These are phyloP conservation scores for Tromatobia lineatoria DNA, from an alignment of 2,888 invertebrate species.

Conservation along the genomic window DNA sequence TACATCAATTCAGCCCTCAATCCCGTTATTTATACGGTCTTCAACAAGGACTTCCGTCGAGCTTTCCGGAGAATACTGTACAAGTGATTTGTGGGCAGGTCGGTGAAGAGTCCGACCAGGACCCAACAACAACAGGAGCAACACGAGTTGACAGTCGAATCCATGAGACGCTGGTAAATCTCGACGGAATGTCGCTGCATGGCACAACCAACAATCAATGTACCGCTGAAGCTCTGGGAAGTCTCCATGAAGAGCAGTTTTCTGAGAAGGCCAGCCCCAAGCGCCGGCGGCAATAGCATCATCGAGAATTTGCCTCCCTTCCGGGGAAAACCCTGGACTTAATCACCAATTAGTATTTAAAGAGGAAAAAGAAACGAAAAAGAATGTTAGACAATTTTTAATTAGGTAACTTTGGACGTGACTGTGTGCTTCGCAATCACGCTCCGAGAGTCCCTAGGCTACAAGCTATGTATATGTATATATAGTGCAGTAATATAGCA, in stretches of 20 bases:
- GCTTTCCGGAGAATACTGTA: slow-evolving; percentile 98
- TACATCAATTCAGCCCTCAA: slow-evolving; percentile 99
- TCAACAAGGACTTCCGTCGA: slow-evolving; percentile 98
- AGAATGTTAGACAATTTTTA: slow-evolving; percentile 54
- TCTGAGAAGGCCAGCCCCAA: background rate
- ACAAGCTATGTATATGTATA: slow-evolving; percentile 50
- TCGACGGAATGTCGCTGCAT: background rate
- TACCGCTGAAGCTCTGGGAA: slow-evolving; percentile 4
- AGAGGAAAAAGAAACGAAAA: slow-evolving; percentile 4
- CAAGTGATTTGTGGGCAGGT: slow-evolving; percentile 91
- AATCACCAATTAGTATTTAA: slow-evolving; percentile 63
- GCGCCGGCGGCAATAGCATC: slow-evolving; percentile 12
- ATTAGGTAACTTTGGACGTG: slow-evolving; percentile 61
- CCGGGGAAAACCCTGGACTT: slow-evolving; percentile 36
- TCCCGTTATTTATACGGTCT: slow-evolving; percentile 98
- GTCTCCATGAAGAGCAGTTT: slow-evolving; percentile 40
- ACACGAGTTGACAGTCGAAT: slow-evolving; percentile 12
- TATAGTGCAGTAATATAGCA: slow-evolving; percentile 43
- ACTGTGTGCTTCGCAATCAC: slow-evolving; percentile 19
- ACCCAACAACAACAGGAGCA: slow-evolving; percentile 28
- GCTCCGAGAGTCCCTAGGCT: slow-evolving; percentile 40
- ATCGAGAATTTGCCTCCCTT: slow-evolving; percentile 48
- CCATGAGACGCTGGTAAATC: slow-evolving; percentile 52
- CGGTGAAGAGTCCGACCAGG: slow-evolving; percentile 50
- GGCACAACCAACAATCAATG: background rate